Evolutionary conservation across 2,113 vertebrate genomes (phyloP).

Genomic region (Paracyprichromis sp.): DNA sequence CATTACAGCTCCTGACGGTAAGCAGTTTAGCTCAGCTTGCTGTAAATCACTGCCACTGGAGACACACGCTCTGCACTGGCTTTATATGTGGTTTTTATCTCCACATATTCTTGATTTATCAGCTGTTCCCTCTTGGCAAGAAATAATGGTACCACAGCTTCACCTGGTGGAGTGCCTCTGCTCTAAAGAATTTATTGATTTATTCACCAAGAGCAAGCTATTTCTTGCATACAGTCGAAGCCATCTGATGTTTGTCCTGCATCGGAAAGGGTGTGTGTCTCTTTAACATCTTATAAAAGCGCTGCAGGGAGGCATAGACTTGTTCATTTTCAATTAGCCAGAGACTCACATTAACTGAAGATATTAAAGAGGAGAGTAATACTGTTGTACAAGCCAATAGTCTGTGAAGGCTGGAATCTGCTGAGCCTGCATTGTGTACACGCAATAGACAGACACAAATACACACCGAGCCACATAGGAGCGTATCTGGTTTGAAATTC

Average conservation of each 20-base stretch:
- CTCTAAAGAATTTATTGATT: conserved; percentile 37
- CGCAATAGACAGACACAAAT: background rate
- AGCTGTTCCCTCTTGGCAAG: conserved; percentile 34
- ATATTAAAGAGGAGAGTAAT: conserved; percentile 66
- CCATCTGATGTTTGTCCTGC: conserved; percentile 23
- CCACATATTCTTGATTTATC: conserved; percentile 65
- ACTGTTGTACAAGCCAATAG: conserved; percentile 59
- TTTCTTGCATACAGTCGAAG: conserved; percentile 29
- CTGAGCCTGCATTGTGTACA: conserved; percentile 54
- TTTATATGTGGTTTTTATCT: conserved; percentile 66
- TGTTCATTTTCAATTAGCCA: conserved; percentile 73
- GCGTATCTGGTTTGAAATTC: background rate
- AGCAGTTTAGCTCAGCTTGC: conserved; percentile 62
- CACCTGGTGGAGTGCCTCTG: conserved; percentile 19
- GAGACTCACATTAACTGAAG: conserved; percentile 61
- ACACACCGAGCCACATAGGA: background rate
- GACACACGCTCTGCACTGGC: conserved; percentile 32
- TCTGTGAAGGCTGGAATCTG: conserved; percentile 62
- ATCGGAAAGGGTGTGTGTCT: conserved; percentile 24
- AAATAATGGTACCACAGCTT: conserved; percentile 25
- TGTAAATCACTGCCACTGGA: conserved; percentile 65
- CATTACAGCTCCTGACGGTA: conserved; percentile 66
- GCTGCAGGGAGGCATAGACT: conserved; percentile 54
- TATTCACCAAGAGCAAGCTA: conserved; percentile 3
- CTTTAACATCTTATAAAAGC: conserved; percentile 59